Conservation (phyloP, 1,140 invertebrate genomes). For the Drosophila pachea region DNA sequence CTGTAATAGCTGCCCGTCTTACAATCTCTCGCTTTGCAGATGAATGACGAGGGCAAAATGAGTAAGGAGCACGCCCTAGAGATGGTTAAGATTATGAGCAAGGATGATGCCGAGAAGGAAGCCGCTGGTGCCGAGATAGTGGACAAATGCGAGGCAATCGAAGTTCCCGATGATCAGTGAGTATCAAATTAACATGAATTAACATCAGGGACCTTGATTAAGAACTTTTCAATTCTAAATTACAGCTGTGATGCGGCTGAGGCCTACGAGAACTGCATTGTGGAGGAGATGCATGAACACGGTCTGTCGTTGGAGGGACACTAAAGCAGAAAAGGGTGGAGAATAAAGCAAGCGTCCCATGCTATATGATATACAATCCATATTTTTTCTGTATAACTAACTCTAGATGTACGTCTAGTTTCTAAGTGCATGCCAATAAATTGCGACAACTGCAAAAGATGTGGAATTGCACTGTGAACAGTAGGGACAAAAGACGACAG, state of each 20-base stretch:
- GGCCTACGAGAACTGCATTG: slow-evolving; percentile 49
- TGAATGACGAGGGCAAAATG: slow-evolving; percentile 64
- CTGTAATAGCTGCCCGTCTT: neutral
- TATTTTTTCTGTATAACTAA: slow-evolving; percentile 13
- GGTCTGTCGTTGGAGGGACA: slow-evolving; percentile 45
- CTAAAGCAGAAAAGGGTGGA: neutral
- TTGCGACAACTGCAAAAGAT: slow-evolving; percentile 1
- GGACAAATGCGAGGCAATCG: slow-evolving; percentile 51
- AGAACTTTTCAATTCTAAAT: neutral
- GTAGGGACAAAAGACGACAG: no score
- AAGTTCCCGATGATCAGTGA: slow-evolving; percentile 66
- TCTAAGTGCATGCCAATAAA: slow-evolving; percentile 20
- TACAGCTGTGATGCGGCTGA: slow-evolving; percentile 57
- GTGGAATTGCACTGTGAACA: neutral
- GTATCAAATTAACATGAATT: neutral
- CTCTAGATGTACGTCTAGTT: slow-evolving; percentile 11
- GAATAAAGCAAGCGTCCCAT: slow-evolving; percentile 39
- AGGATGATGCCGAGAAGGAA: slow-evolving; percentile 53
- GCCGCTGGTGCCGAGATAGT: slow-evolving; percentile 46
- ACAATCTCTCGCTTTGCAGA: slow-evolving; percentile 25
- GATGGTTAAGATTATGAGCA: slow-evolving; percentile 46
- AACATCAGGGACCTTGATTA: no score
- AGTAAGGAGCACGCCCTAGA: slow-evolving; percentile 51
- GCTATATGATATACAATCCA: slow-evolving; percentile 16
- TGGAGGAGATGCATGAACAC: slow-evolving; percentile 56